These are phyloP conservation scores for Aptenodytes patagonicus DNA, from an alignment of 2,113 vertebrate genomes.

Conservation along the genomic window DNA sequence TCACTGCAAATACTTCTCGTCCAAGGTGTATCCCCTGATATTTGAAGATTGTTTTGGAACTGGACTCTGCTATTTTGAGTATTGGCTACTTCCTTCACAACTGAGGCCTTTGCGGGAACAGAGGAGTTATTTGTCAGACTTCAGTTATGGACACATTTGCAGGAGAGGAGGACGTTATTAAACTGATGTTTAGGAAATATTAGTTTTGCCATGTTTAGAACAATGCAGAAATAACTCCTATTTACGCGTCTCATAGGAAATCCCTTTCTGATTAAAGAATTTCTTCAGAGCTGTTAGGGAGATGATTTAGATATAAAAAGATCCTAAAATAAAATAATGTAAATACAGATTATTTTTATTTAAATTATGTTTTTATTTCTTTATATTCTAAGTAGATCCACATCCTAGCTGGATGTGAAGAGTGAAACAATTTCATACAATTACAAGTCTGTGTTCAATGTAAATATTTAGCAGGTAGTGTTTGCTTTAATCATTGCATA, in stretches of 20 bases:
- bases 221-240: background rate
- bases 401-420: background rate
- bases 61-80: constrained; percentile 24
- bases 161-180: background rate
- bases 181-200: background rate
- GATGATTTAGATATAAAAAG: background rate
- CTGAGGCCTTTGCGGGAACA: background rate
- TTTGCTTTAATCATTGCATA: background rate
- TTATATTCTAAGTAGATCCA: background rate
- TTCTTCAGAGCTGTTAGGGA: background rate
- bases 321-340: background rate
- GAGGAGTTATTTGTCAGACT: constrained; percentile 34
- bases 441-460: background rate
- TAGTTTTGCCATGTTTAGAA: background rate
- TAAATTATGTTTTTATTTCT: too few relatives aligned
- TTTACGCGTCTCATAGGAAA: background rate
- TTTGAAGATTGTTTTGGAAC: constrained; percentile 49
- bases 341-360: background rate
- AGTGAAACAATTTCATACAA: background rate
- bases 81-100: constrained; percentile 34
- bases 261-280: background rate
- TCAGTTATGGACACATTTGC: constrained; percentile 33
- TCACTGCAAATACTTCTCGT: constrained; percentile 31
- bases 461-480: background rate
- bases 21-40: constrained; percentile 55